These are phyloP conservation scores for Mycetomoellerius zeteki DNA, from an alignment of 1,140 invertebrate species.

Conservation along the genomic window DNA sequence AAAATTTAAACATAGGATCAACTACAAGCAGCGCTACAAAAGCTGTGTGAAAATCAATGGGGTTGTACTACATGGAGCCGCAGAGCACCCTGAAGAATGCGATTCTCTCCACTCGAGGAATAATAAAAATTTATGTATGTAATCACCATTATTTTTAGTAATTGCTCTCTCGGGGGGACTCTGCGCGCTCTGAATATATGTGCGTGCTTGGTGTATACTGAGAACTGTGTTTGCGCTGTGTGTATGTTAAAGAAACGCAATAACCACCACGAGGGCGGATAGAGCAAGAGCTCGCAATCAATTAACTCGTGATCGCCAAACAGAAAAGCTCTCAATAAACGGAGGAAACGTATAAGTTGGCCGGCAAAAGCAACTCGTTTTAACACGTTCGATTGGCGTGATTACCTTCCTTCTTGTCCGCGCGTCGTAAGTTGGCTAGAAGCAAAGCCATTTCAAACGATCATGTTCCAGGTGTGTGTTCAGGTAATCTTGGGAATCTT, in stretches of 20 bases:
- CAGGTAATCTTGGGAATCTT: slow-evolving; percentile 12
- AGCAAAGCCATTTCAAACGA: slow-evolving; percentile 86
- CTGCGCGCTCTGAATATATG: slow-evolving; percentile 29
- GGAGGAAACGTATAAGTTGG: slow-evolving; percentile 64
- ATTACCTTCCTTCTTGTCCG: slow-evolving; percentile 86
- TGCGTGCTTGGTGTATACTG: slow-evolving; percentile 31
- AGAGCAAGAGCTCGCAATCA: slow-evolving; percentile 43
- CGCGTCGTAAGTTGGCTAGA: slow-evolving; percentile 85
- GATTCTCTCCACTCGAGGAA: neutral
- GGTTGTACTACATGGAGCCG: slow-evolving; percentile 22
- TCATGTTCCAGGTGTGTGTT: slow-evolving; percentile 80
- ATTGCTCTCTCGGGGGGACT: slow-evolving; percentile 10
- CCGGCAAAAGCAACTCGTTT: slow-evolving; percentile 69
- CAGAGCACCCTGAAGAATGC: slow-evolving; percentile 39
- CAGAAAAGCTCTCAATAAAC: slow-evolving; percentile 73
- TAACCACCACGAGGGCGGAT: slow-evolving; percentile 27
- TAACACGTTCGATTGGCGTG: slow-evolving; percentile 78
- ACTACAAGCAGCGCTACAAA: slow-evolving; percentile 82
- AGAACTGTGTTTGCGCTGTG: slow-evolving; percentile 36
- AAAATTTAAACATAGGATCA: slow-evolving; percentile 59
- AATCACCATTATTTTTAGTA: slow-evolving; percentile 10
- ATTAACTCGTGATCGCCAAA: slow-evolving; percentile 62
- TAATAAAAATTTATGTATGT: slow-evolving; percentile 32
- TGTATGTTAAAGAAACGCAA: slow-evolving; percentile 61
- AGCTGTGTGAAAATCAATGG: slow-evolving; percentile 76